A percentile compares a stretch with the other conserved stretches of the same genome.
These are phyloP conservation scores for Aspidiotus destructor DNA, from an alignment of 2,888 invertebrate species.

Conservation along the genomic window DNA sequence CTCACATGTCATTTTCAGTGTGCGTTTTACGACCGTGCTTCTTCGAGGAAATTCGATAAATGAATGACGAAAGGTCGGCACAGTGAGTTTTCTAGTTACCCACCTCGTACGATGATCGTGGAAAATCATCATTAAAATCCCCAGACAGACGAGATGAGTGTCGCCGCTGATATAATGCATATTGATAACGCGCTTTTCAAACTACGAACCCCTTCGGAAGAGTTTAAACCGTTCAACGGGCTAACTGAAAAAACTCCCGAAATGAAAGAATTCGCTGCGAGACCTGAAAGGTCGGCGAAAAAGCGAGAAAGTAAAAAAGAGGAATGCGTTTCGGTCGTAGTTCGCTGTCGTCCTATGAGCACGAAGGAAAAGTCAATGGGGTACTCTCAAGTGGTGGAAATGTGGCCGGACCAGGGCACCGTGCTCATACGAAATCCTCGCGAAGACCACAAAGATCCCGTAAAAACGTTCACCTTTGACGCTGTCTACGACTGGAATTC, in stretches of 20 bases:
- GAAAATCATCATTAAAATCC: too few relatives aligned
- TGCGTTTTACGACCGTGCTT: too few relatives aligned
- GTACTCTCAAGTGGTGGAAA: constrained; percentile 64
- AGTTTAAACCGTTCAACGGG: constrained; percentile 18
- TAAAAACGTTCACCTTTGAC: constrained; percentile 95
- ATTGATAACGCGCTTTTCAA: background rate
- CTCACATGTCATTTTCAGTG: background rate
- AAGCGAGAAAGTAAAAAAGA: constrained; percentile 42
- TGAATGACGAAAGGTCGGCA: too few relatives aligned
- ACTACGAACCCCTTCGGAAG: constrained; percentile 1
- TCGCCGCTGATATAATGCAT: background rate
- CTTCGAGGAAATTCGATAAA: too few relatives aligned
- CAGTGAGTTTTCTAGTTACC: too few relatives aligned
- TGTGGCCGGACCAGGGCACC: constrained; percentile 74
- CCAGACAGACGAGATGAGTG: background rate
- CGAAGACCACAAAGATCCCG: constrained; percentile 58
- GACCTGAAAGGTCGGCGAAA: background rate
- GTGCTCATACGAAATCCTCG: constrained; percentile 84
- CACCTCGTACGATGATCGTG: too few relatives aligned
- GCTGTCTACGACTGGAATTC: constrained; percentile 89
- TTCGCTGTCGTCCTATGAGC: constrained; percentile 90
- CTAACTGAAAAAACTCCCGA: constrained; percentile 2
- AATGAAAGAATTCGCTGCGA: background rate
- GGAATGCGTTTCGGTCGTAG: constrained; percentile 93
- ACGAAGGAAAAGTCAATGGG: constrained; percentile 70